phyloP scores from a whole-genome alignment of 2,888 invertebrate species.

The Nematopogon swammerdamellus region DNA sequence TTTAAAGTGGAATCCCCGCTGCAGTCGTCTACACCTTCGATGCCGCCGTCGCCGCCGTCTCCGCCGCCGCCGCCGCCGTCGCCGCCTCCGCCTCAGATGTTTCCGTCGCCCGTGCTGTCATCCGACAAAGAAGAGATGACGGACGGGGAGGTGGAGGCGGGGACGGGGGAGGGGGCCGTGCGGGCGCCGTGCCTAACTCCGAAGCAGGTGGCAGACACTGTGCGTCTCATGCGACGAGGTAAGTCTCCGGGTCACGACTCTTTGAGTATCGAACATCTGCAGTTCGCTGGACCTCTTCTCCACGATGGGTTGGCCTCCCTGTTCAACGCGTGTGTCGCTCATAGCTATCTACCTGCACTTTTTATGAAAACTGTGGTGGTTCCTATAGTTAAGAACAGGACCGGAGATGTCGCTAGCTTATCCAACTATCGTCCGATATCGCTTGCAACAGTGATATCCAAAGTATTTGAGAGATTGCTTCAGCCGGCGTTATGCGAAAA shows the following conservation, averaged over 20 bases:
- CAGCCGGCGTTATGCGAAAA: slow-evolving; percentile 6
- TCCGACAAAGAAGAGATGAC: too few relatives aligned
- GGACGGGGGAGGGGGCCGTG: too few relatives aligned
- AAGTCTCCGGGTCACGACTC: slow-evolving; percentile 3
- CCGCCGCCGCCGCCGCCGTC: too few relatives aligned
- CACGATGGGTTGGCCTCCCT: too few relatives aligned
- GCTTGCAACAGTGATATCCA: slow-evolving; percentile 10
- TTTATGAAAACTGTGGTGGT: slow-evolving; percentile 9
- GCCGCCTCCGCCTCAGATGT: too few relatives aligned
- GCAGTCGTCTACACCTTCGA: background rate
- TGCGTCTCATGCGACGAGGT: background rate
- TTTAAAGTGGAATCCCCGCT: background rate
- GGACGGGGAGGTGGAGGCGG: too few relatives aligned
- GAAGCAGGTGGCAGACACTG: too few relatives aligned
- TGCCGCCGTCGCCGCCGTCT: background rate
- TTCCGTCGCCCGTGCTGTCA: too few relatives aligned
- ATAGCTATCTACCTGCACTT: slow-evolving; percentile 4
- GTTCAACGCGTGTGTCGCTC: slow-evolving; percentile 1
- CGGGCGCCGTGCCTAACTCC: too few relatives aligned
- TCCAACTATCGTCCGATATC: slow-evolving; percentile 13
- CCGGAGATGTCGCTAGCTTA: slow-evolving; percentile 6
- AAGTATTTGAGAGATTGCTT: slow-evolving; percentile 10
- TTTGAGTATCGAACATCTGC: background rate
- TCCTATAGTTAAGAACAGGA: slow-evolving; percentile 10
- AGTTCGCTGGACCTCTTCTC: too few relatives aligned